Evolutionary conservation across 2,113 vertebrate species (phyloP), one percentile per base, ranked within the genome.

Genomic region (Paraplagusia blochii): DNA sequence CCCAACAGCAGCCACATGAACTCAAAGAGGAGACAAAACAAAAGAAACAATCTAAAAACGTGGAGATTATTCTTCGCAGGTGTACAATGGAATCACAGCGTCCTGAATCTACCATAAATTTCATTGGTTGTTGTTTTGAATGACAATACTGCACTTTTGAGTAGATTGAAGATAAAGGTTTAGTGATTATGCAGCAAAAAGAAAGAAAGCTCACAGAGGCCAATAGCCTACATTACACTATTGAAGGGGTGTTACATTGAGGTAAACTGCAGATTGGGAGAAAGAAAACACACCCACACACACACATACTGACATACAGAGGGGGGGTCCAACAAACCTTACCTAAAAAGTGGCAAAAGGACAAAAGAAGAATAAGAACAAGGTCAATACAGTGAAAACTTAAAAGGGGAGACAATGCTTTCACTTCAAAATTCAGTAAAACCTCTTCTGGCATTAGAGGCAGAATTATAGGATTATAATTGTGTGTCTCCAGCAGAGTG

Each of bases 371-470:
- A 89, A 88, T 84, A 89, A 90, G 85, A 89, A 88, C 86, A 89
- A 79, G 89, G 89, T 91, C 89, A 90, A 89, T 89, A 89, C 89
- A 91, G 83, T 89, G 83, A 79, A 88, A 90, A 90, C 86, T 80
- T 87, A 88, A 90, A 86, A 82, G 81, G 85, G 88, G 84, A 84
- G 68, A 88, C 80, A 90, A 82, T 88, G 80, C 75, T 88, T 79
- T 81, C 55, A 76, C 68, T 81, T 80, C 58, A 84, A 76, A 84
- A 74, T 73, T 71, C 72, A 71, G 69, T 72, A 80, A 67, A 53
- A 58, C 76, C 67, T 83, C 69, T 80, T 72, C 71, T 66, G 54
- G 69, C 43, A 76, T 79, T 62, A 66, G 65, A 63, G 53, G 74
- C 69, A 82, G 74, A 72, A 81, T 66, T 73, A 75, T 48, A 69